phyloP scores from a whole-genome alignment of 2,888 invertebrate genomes.

The Troides aeacus region DNA sequence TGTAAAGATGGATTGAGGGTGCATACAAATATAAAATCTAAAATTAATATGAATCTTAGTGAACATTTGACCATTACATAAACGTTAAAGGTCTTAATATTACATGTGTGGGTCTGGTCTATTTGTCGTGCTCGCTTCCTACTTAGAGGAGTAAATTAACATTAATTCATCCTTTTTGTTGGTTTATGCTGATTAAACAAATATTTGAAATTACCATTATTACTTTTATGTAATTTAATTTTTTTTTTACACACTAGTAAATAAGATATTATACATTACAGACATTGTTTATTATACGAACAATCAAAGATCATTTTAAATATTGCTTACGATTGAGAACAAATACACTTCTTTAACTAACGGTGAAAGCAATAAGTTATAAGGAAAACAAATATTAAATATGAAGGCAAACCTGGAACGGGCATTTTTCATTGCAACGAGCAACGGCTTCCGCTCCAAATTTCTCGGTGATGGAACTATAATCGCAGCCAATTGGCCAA shows the following conservation, averaged over 20 bases:
- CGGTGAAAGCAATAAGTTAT: background rate
- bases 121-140: constrained; percentile 27
- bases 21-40: background rate
- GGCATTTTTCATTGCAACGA: constrained; percentile 76
- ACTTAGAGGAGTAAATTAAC: constrained; percentile 29
- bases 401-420: constrained; percentile 68
- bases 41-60: background rate
- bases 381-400: constrained; percentile 22
- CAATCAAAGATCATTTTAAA: background rate
- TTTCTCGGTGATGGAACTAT: constrained; percentile 77
- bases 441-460: constrained; percentile 78
- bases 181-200: constrained; percentile 23
- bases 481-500: constrained; percentile 78
- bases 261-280: background rate
- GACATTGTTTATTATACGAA: background rate
- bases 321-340: background rate
- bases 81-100: constrained; percentile 7
- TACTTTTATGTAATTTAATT: background rate
- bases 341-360: background rate
- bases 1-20: no score
- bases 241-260: background rate
- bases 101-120: constrained; percentile 16
- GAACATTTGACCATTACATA: constrained; percentile 3
- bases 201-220: constrained; percentile 6
- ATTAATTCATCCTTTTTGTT: constrained; percentile 28